Evolutionary conservation across 1,140 invertebrate genomes (phyloP), one percentile per base, ranked within the genome.

Genomic region (Heliothis virescens): DNA sequence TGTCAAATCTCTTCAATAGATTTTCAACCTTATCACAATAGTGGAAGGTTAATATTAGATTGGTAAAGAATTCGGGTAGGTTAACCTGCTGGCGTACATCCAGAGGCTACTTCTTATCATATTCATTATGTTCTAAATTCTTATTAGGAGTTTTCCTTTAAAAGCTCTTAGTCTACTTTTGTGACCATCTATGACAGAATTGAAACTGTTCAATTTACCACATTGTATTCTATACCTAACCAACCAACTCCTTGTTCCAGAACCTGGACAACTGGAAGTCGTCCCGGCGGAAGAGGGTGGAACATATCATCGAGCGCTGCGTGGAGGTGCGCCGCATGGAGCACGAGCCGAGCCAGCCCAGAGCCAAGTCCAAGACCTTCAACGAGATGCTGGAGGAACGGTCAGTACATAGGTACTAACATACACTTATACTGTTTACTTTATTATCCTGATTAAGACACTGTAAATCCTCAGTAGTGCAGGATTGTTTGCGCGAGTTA

Each of bases 251-350:
- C n/a, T 26, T 83, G 57, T 89, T 83, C 4, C 94, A 98, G 98
- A 98, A 98, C 95, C 95, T 99, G 94, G 98, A 98, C 94, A 98
- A 98, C 95, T 99, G 98, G 98, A 99, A 98, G 95, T 98, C 97
- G 82, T 98, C 97, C 81, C 95, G 98, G 86, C 96, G 98, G 96
- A 98, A 98, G 96, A 96, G 97, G 79, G 97, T 98, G 86, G 98
- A 98, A 87, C 98, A 98, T 92, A 98, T 98, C 82, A 98, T 98
- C 85, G 97, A 98, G 92, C 96, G 98, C 81, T 97, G 97, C 50
- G 98, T 98, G 41, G 98, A 98, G 95, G 97, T 98, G 81, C 98
- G 98, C 87, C 97, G 97, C 92, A 95, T 98, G 85, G 97, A 97
- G 94, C 94, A 97, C 87, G 97, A 98, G 91, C 96, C 98, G 88